Conservation (phyloP, 2,888 invertebrate species). For the Dolichomitus sp. region DNA sequence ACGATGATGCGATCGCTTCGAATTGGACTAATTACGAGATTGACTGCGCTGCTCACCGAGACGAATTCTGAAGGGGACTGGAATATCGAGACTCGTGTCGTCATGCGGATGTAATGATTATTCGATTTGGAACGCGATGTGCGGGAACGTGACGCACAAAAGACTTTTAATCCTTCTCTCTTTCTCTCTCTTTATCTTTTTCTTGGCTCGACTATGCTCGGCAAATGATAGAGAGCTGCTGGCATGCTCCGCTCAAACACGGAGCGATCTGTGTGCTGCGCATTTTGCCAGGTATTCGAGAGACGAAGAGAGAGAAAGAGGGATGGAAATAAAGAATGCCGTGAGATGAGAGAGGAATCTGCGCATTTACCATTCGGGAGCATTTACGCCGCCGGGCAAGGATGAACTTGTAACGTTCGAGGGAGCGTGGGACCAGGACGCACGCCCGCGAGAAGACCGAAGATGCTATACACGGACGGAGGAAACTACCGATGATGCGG, state of each 20-base stretch:
- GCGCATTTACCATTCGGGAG: conserved; percentile 68
- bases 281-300: conserved; percentile 51
- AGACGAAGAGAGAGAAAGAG: neutral
- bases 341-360: conserved; percentile 60
- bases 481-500: conserved; percentile 18
- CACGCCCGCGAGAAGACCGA: conserved; percentile 40
- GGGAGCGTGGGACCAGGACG: conserved; percentile 77
- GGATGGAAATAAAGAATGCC: conserved; percentile 37
- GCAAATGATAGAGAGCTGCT: conserved; percentile 64
- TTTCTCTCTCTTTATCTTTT: conserved; percentile 1
- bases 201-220: conserved; percentile 41
- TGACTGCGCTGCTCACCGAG: neutral
- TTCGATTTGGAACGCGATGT: conserved; percentile 41
- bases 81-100: conserved; percentile 5
- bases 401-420: conserved; percentile 77
- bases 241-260: conserved; percentile 58
- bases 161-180: conserved; percentile 43
- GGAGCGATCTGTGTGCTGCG: conserved; percentile 48
- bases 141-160: conserved; percentile 56
- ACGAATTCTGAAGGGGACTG: neutral
- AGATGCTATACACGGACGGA: conserved; percentile 6
- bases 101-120: conserved; percentile 39
- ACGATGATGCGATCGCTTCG: conserved; percentile 43
- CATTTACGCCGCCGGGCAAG: conserved; percentile 73
- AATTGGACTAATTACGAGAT: conserved; percentile 52